Evolutionary conservation across 1,140 invertebrate genomes (phyloP).

Genomic region (Phymorhynchus buccinoides): DNA sequence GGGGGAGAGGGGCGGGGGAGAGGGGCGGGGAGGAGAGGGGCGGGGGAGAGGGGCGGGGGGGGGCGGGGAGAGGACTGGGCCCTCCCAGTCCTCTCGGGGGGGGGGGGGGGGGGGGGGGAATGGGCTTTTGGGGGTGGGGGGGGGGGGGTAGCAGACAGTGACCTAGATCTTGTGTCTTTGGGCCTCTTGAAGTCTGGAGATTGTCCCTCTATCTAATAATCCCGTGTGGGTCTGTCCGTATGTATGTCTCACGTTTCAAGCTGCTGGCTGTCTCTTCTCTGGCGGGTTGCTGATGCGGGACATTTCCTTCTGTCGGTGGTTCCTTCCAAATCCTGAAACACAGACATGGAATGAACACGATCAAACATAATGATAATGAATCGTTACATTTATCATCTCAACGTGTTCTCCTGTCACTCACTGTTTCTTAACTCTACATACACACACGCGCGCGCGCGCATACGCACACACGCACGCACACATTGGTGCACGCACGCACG

Average conservation of each 20-base stretch:
- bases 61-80: no score
- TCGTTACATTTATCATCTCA: neutral
- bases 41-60: neutral
- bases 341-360: no score
- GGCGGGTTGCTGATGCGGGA: no score
- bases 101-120: neutral
- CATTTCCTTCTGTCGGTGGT: neutral
- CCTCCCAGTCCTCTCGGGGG: no score
- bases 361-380: no score
- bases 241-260: neutral
- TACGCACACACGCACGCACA: neutral
- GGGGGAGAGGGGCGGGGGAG: no score
- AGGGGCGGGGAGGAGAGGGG: no score
- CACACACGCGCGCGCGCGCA: neutral
- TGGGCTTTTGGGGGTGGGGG: neutral
- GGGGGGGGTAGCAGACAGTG: neutral
- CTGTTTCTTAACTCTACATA: no score
- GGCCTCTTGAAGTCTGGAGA: neutral
- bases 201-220: neutral
- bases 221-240: neutral
- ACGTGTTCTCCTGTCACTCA: no score
- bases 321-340: no score
- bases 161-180: neutral
- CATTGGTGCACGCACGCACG: no score
- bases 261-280: neutral